phyloP scores from a whole-genome alignment of 1,140 invertebrate species.

The Penaeus chinensis region DNA sequence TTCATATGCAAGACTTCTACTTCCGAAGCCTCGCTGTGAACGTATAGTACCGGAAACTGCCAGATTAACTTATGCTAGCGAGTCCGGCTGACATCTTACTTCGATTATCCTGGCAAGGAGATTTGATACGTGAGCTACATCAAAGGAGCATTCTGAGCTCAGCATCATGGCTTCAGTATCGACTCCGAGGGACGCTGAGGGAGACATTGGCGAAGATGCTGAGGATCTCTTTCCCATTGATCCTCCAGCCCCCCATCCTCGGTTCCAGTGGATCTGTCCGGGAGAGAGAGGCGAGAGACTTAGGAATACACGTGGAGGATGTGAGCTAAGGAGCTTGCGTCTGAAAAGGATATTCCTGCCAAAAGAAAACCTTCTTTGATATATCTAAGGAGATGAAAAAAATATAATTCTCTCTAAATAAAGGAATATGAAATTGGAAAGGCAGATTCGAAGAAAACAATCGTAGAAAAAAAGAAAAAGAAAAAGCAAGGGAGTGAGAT shows the following conservation, averaged over 20 bases:
- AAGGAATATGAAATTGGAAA: no score
- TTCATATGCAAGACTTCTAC: no score
- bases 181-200: background rate
- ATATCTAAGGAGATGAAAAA: no score
- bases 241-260: slow-evolving; percentile 57
- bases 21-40: no score
- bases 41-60: no score
- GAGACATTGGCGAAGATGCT: background rate
- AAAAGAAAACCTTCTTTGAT: no score
- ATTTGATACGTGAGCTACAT: background rate
- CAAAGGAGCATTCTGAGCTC: slow-evolving; percentile 12
- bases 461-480: no score
- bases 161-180: background rate
- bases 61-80: no score
- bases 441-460: no score
- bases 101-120: slow-evolving; percentile 4
- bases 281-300: background rate
- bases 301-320: background rate
- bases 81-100: background rate
- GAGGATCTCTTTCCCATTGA: slow-evolving; percentile 56
- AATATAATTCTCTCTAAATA: no score
- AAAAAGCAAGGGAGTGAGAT: no score
- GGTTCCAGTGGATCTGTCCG: slow-evolving; percentile 52
- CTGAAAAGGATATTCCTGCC: background rate
- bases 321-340: background rate